Evolutionary conservation across 2,888 invertebrate genomes (phyloP).

Genomic region (Punctoribates punctum): DNA sequence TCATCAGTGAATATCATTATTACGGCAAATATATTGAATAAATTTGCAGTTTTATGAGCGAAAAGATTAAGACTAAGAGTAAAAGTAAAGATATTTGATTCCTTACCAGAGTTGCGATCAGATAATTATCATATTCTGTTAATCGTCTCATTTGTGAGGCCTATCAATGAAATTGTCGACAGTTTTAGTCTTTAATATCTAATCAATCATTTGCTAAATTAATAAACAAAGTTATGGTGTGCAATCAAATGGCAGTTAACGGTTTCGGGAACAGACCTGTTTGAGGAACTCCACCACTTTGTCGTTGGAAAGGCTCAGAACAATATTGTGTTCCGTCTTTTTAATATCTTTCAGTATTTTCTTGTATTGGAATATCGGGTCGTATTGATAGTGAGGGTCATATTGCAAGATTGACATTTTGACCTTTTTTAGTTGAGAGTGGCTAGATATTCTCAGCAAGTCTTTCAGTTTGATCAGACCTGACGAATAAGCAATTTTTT

Average conservation of each 20-base stretch:
- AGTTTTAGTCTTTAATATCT: neutral
- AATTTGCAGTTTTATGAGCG: too few species aligned
- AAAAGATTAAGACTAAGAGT: too few species aligned
- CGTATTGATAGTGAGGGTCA: slow-evolving; percentile 13
- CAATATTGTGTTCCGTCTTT: slow-evolving; percentile 41
- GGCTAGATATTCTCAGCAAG: slow-evolving; percentile 31
- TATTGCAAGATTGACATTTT: slow-evolving; percentile 38
- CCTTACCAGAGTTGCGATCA: slow-evolving; percentile 44
- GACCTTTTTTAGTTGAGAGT: neutral
- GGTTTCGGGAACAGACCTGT: slow-evolving; percentile 31
- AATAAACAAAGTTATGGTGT: neutral
- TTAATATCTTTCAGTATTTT: slow-evolving; percentile 44
- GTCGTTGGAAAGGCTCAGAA: slow-evolving; percentile 39
- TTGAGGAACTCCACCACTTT: slow-evolving; percentile 32
- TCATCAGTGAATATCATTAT: too few species aligned
- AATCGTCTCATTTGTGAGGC: slow-evolving; percentile 43
- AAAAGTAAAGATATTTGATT: too few species aligned
- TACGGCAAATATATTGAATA: too few species aligned
- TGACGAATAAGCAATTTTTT: neutral
- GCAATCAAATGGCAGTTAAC: neutral
- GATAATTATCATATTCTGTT: slow-evolving; percentile 45
- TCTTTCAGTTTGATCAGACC: slow-evolving; percentile 42
- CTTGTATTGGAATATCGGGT: slow-evolving; percentile 23
- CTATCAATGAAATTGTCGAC: neutral
- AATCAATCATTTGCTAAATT: neutral